Evolutionary conservation across 1,140 invertebrate genomes (phyloP), one percentile per base, ranked within the genome.

Genomic region (Drosophila orosa): DNA sequence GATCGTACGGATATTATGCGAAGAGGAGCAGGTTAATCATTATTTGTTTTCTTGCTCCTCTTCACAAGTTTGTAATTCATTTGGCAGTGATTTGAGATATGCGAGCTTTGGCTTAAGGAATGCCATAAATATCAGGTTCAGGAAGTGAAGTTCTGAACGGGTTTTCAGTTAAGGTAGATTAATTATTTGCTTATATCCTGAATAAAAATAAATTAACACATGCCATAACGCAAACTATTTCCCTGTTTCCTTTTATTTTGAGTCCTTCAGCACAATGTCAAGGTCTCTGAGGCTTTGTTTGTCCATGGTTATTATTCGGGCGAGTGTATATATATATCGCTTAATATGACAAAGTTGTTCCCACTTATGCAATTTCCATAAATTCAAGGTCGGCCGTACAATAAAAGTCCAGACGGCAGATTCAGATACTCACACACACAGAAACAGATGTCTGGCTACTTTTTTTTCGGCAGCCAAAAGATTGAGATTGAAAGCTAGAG

Each of bases 331-430:
- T 25, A n/a, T 10, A 17, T 42, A 42, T 33, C 61, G 79, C 67
- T 83, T 78, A 83, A 83, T 87, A 84, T 83, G 80, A 80, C 76
- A 87, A 89, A 89, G 75, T 83, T 83, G 74, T 87, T 87, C 75
- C 63, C 82, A 87, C 83, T 86, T 86, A 85, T 75, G 76, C 84
- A 84, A 87, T 87, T 87, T 84, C 79, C 83, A 87, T 87, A 87
- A 87, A 87, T 83, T 89, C 84, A 87, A 89, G 84, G 83, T 87
- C 83, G 74, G 58, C 57, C 55, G 42, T 65, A 87, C 79, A 86
- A 86, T 86, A 82, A 87, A 87, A 66, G 67, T 75, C 82, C 83
- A 86, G 82, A 87, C 82, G 59, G 58, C 74, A 86, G 71, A 80
- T 69, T 60, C 71, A 61, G 37, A 71, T 44, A 56, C 48, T 47